Evolutionary conservation across 2,113 vertebrate species (phyloP).

Genomic region (Microcebus ravelobensis): DNA sequence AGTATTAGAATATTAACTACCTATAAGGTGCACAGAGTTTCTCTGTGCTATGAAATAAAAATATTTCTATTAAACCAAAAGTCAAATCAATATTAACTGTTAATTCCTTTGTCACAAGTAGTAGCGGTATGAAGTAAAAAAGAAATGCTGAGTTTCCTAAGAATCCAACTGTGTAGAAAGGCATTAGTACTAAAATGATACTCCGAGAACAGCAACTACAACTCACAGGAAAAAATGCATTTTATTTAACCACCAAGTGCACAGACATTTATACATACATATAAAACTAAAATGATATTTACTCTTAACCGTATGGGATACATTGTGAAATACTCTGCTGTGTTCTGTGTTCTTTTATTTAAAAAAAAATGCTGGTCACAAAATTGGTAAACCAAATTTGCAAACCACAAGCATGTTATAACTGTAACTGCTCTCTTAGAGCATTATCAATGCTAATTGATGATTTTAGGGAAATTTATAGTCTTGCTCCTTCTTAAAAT

Average conservation of each 20-base stretch:
- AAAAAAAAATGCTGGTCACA: background rate
- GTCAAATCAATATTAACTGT: constrained; percentile 7
- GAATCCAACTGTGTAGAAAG: background rate
- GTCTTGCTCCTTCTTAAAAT: background rate
- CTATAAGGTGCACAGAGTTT: background rate
- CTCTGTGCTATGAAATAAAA: background rate
- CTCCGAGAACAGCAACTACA: background rate
- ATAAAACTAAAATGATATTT: background rate
- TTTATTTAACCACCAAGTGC: constrained; percentile 44
- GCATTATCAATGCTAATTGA: constrained; percentile 13
- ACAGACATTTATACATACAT: background rate
- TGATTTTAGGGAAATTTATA: background rate
- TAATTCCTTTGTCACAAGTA: constrained; percentile 28
- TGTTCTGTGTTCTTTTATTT: background rate
- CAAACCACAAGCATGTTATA: background rate
- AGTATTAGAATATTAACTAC: background rate
- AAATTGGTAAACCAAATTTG: background rate
- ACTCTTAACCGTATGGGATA: background rate
- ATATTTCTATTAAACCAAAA: background rate
- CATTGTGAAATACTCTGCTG: background rate
- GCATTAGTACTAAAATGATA: background rate
- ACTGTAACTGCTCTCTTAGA: background rate
- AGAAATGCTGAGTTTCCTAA: background rate
- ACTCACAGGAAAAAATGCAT: background rate
- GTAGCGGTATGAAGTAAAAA: background rate